Base-by-base conservation (phyloP, 1,140 invertebrate genomes). In the Drosophila ironensis region DNA sequence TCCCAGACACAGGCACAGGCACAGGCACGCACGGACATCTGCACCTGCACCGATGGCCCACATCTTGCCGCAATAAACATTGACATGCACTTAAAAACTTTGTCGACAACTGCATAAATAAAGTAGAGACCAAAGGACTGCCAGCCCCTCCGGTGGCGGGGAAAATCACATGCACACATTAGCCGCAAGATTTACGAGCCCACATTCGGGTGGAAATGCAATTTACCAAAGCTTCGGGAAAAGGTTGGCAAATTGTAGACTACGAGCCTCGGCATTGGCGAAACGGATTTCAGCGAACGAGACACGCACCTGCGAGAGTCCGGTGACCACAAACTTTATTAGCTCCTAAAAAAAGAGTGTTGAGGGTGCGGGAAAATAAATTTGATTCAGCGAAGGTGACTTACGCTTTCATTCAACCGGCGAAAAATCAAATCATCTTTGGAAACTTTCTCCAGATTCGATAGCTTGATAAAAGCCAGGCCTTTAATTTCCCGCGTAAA, bases 41-140 rank as follows among this genome's bases (percentile, higher is more conserved):
- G n/a, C n/a, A n/a, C n/a, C n/a, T n/a, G n/a, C n/a, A n/a, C n/a
- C n/a, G 46, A 19, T 63, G 45, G 16, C n/a, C 28, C 50, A 68
- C 61, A 69, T 25, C 37, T 60, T 30, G 33, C 53, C 68, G 40
- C 74, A 78, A 78, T 72, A 72, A 78, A 64, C 69, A 73, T 52
- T 69, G 75, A 57, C 69, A 78, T 70, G 69, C 75, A 78, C 69
- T 78, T 78, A 63, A 54, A 60, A 78, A 78, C 69, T 78, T 78
- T 69, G 57, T 59, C 51, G 42, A 45, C 44, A 73, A 57, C 61
- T 72, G 47, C 67, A 46, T 71, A 67, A 72, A 60, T 68, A 59
- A 51, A 37, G 35, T 33, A 42, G 44, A 20, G 17, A 5, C 16
- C 11, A 40, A 20, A 61, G 54, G 41, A 30, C 14, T 9, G n/a